Evolutionary conservation across 2,797 vertebrate genomes (phyloP).

Genomic region (Micromesistius poutassou): DNA sequence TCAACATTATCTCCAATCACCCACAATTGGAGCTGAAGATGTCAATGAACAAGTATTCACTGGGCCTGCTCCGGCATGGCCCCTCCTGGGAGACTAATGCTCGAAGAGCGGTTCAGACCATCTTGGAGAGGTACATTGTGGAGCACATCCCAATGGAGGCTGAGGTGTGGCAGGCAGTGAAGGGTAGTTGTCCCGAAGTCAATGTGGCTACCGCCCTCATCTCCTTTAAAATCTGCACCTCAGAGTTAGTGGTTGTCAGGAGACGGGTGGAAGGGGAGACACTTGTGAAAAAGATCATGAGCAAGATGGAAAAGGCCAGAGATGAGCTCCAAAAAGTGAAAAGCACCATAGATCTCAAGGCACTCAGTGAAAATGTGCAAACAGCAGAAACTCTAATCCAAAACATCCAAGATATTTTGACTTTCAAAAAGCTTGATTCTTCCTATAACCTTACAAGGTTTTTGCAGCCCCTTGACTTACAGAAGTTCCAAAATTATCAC

Average conservation of each 20-base stretch:
- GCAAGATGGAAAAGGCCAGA: slow-evolving; percentile 27
- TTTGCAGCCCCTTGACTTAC: slow-evolving; percentile 42
- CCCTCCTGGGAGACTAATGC: slow-evolving; percentile 42
- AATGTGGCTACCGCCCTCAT: slow-evolving; percentile 20
- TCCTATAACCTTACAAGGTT: slow-evolving; percentile 39
- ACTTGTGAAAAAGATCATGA: slow-evolving; percentile 23
- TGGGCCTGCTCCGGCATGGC: slow-evolving; percentile 39
- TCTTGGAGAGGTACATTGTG: slow-evolving; percentile 33
- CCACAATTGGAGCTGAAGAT: slow-evolving; percentile 36
- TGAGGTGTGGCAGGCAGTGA: slow-evolving; percentile 49
- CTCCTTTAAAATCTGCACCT: slow-evolving; percentile 20
- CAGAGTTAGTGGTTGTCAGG: slow-evolving; percentile 42
- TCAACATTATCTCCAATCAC: slow-evolving; percentile 15
- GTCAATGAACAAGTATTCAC: slow-evolving; percentile 35
- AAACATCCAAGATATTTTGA: slow-evolving; percentile 26
- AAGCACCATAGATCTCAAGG: slow-evolving; percentile 47
- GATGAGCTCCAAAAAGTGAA: slow-evolving; percentile 39
- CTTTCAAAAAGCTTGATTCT: slow-evolving; percentile 30
- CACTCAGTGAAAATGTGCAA: slow-evolving; percentile 36
- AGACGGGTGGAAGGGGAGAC: slow-evolving; percentile 21
- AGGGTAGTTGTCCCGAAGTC: slow-evolving; percentile 16
- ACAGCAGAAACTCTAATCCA: slow-evolving; percentile 34
- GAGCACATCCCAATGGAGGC: slow-evolving; percentile 19
- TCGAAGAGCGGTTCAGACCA: slow-evolving; percentile 19
- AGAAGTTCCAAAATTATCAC: slow-evolving; percentile 42